These are phyloP conservation scores for Epinephelus fuscoguttatus DNA, from an alignment of 2,113 vertebrate species.

Conservation along the genomic window DNA sequence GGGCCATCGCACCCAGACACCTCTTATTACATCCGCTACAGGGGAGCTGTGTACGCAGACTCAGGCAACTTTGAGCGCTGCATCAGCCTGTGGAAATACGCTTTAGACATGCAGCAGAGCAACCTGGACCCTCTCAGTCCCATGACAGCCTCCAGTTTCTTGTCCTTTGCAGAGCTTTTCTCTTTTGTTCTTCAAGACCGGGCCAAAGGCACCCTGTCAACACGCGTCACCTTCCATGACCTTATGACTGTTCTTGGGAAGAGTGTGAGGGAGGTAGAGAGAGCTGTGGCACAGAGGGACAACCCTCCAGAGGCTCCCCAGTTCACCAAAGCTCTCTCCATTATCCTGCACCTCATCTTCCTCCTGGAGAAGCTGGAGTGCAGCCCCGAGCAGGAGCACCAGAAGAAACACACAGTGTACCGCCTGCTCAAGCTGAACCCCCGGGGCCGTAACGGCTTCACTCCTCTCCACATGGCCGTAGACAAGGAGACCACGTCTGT, in stretches of 20 bases:
- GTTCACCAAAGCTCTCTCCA: slow-evolving; percentile 93
- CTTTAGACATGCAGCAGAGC: slow-evolving; percentile 96
- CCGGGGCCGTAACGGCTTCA: slow-evolving; percentile 89
- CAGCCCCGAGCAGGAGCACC: slow-evolving; percentile 90
- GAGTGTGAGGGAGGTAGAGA: slow-evolving; percentile 94
- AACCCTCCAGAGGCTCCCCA: slow-evolving; percentile 89
- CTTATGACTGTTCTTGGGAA: slow-evolving; percentile 94
- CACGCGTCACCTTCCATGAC: slow-evolving; percentile 91
- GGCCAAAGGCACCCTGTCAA: slow-evolving; percentile 90
- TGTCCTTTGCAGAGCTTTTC: slow-evolving; percentile 96
- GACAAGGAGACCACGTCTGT: slow-evolving; percentile 94
- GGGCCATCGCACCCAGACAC: slow-evolving; percentile 96
- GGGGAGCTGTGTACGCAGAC: slow-evolving; percentile 95
- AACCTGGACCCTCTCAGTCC: slow-evolving; percentile 96
- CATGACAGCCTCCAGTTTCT: slow-evolving; percentile 96
- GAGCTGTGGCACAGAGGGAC: slow-evolving; percentile 90
- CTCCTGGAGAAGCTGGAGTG: slow-evolving; percentile 94
- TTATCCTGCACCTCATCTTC: slow-evolving; percentile 94
- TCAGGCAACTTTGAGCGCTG: slow-evolving; percentile 95
- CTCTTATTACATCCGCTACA: slow-evolving; percentile 96
- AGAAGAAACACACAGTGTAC: slow-evolving; percentile 94
- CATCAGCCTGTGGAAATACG: slow-evolving; percentile 95
- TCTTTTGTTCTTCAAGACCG: slow-evolving; percentile 96
- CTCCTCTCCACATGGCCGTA: slow-evolving; percentile 94
- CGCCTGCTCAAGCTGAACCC: slow-evolving; percentile 93